Base-by-base conservation (phyloP, 2,888 invertebrate genomes). In the Tetheella fluctuosa region DNA sequence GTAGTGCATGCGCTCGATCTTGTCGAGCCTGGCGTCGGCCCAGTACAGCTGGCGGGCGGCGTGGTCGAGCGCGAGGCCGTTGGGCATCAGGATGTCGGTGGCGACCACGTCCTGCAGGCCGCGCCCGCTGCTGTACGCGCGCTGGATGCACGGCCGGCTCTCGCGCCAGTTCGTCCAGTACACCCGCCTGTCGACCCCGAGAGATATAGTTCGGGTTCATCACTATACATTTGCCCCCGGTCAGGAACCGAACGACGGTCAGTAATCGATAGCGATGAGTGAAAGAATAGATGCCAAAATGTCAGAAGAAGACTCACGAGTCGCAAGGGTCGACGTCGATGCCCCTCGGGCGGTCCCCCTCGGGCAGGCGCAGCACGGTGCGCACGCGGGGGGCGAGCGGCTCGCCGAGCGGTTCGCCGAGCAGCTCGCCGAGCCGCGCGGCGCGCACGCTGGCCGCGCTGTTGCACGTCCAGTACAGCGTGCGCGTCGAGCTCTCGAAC, bases 81-180 rank as follows among this genome's bases (percentile, higher is more conserved):
- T 97, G 7, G 97, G 97, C 96, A 98, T 97, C 59, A 96, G 94
- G 67, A 98, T 97, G 61, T 97, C 96, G 1, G 95, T 96, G 58
- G 77, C 53, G 54, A 97, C 95, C 61, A 98, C 95, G 48, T 95
- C 94, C 80, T 97, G 95, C 37, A 95, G 88, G 12, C 94, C 94
- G 73, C 93, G 96, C 1, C 97, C 97, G 68, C 94, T 94, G 34
- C 94, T 86, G 79, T 93, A 95, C 1, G 97, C 96, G 65, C 97
- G 94, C 88, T 97, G 97, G 71, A 98, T 96, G 67, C 95, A 94
- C 0, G 98, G 97, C 55, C 95, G 94, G 60, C 96, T 94, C 64
- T 95, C 95, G 89, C 97, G 97, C 98, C 98, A 98, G 90, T 98
- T 97, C 10, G 97, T 97, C 97, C 98, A 98, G 89, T 97, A 98